Conservation (phyloP, 2,888 invertebrate genomes). For the Callyntrura sp. region DNA sequence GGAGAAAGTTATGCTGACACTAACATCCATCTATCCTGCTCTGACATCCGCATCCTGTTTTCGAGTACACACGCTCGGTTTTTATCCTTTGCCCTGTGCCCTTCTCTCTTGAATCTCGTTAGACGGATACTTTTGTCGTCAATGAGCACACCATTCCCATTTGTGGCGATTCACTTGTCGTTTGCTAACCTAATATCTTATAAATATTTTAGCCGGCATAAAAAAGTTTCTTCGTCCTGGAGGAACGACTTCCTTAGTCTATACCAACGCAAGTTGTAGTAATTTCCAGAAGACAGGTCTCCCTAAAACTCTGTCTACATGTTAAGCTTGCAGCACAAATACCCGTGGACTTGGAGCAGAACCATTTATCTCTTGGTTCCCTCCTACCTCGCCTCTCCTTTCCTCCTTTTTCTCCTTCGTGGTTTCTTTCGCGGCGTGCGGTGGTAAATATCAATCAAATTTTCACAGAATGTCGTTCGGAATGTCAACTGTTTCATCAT, state of each 20-base stretch:
- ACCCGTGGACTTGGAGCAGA: neutral
- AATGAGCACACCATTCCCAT: neutral
- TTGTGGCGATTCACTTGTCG: conserved; percentile 62
- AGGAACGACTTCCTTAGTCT: conserved; percentile 34
- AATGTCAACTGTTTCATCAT: conserved; percentile 67
- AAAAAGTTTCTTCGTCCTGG: conserved; percentile 74
- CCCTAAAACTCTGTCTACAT: neutral
- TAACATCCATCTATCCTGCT: neutral
- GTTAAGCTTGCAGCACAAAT: neutral
- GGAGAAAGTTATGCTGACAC: neutral
- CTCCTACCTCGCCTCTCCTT: conserved; percentile 13
- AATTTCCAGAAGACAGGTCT: conserved; percentile 22
- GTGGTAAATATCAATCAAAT: conserved; percentile 63
- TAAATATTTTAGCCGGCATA: conserved; percentile 76
- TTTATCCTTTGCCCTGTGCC: neutral
- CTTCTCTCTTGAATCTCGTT: neutral
- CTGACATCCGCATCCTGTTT: neutral
- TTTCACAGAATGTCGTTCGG: conserved; percentile 14
- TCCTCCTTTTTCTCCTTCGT: conserved; percentile 32
- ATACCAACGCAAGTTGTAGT: conserved; percentile 8
- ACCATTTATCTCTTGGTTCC: conserved; percentile 67
- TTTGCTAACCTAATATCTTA: conserved; percentile 67
- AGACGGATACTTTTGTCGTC: neutral
- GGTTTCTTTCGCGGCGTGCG: neutral
- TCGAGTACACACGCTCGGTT: neutral